A percentile compares a stretch with the other conserved stretches of the same genome.
phyloP scores from a whole-genome alignment of 2,797 vertebrate genomes.

The Poeciliopsis presidionis region DNA sequence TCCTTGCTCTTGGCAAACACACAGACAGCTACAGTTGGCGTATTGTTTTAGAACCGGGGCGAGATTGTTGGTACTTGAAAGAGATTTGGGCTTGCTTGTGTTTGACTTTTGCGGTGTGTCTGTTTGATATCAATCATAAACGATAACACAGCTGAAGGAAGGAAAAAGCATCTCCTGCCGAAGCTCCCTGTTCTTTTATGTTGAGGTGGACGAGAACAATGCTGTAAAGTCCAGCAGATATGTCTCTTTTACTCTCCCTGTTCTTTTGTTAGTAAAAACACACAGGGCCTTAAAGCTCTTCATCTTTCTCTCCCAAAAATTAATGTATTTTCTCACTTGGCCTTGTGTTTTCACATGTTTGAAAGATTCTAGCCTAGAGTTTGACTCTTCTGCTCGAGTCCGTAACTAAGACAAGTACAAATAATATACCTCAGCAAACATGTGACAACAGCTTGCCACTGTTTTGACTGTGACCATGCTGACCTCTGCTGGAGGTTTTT shows the following conservation, averaged over 20 bases:
- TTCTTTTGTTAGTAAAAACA: constrained; percentile 28
- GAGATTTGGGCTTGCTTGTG: constrained; percentile 59
- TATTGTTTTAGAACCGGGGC: constrained; percentile 63
- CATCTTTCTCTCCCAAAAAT: background rate
- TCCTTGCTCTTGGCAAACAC: constrained; percentile 76
- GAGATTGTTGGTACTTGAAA: constrained; percentile 78
- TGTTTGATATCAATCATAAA: constrained; percentile 81
- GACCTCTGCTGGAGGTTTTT: constrained; percentile 64
- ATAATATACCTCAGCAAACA: constrained; percentile 45
- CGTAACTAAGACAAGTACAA: constrained; percentile 17
- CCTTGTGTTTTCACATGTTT: background rate
- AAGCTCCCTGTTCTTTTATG: constrained; percentile 72
- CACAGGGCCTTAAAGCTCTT: background rate
- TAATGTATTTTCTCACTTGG: background rate
- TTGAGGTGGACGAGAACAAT: constrained; percentile 74
- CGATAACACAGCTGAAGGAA: constrained; percentile 76
- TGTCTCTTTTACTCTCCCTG: constrained; percentile 41
- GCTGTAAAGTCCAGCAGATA: constrained; percentile 51
- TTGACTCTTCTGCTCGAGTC: constrained; percentile 21
- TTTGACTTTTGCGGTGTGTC: constrained; percentile 71
- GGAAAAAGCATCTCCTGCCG: constrained; percentile 75
- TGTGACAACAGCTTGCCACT: constrained; percentile 18
- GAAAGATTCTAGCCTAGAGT: background rate
- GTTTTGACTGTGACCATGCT: constrained; percentile 54
- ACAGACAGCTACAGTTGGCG: constrained; percentile 66